Percentiles rank a stretch among this genome's conserved stretches.
Evolutionary conservation across 2,797 vertebrate genomes (phyloP).

Genomic region (Rhadinocentrus ornatus): DNA sequence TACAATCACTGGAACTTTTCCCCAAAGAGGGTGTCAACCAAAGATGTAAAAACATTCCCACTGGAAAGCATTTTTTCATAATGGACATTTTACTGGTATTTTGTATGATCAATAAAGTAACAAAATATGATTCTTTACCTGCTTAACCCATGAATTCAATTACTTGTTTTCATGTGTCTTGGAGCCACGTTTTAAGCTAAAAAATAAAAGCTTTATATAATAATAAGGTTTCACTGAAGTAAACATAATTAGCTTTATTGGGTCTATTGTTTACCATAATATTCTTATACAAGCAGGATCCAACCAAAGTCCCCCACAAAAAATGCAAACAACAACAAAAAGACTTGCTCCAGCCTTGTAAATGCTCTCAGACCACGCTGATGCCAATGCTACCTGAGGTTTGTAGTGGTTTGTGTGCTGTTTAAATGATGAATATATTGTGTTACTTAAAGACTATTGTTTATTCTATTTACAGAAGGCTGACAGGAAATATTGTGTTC

Average conservation of each 20-base stretch:
- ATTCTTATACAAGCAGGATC: neutral
- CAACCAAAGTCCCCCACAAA: neutral
- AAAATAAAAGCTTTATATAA: too few relatives aligned
- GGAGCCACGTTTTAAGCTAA: too few relatives aligned
- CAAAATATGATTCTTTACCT: neutral
- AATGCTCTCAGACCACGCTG: neutral
- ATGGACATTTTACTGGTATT: neutral
- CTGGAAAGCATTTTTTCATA: constrained; percentile 6
- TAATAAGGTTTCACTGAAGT: too few relatives aligned
- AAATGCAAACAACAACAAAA: neutral
- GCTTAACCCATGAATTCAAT: neutral
- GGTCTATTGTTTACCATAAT: too few relatives aligned
- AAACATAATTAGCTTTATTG: too few relatives aligned
- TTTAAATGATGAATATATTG: neutral
- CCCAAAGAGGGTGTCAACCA: neutral
- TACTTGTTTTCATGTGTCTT: neutral
- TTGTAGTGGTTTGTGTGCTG: neutral
- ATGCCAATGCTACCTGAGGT: neutral
- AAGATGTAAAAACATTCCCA: neutral
- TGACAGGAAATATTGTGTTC: neutral
- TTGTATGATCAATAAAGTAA: neutral
- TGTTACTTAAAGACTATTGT: neutral
- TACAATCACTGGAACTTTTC: constrained; percentile 30
- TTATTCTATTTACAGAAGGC: neutral
- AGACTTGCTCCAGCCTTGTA: neutral